phyloP scores from a whole-genome alignment of 2,797 vertebrate genomes.

The Ctenosaura bakeri region DNA sequence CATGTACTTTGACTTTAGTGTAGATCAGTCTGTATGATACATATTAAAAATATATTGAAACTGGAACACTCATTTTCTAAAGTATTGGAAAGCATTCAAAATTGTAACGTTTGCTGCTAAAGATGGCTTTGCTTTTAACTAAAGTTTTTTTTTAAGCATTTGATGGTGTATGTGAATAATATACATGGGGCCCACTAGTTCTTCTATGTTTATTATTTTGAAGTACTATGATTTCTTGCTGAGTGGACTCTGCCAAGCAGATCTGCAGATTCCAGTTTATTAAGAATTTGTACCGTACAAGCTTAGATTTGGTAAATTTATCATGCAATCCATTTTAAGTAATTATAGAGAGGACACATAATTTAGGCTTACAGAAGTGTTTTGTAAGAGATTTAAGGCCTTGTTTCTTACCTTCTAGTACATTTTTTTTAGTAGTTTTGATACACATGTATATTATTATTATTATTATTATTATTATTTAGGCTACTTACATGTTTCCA shows the following conservation, averaged over 20 bases:
- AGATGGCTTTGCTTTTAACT: slow-evolving; percentile 15
- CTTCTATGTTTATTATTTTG: not conserved
- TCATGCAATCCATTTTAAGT: not conserved
- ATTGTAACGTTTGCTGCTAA: not conserved
- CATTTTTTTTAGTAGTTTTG: not conserved
- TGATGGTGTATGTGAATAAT: slow-evolving; percentile 16
- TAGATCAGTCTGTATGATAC: no score
- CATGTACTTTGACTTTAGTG: not conserved
- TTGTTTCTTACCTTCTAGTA: not conserved
- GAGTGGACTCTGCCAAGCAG: not conserved
- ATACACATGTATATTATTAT: not conserved
- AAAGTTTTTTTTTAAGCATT: not conserved
- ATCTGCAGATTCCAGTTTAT: slow-evolving; percentile 6
- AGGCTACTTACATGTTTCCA: not conserved
- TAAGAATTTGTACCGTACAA: not conserved
- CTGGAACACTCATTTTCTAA: not conserved
- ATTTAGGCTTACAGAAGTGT: not conserved
- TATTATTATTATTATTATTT: not conserved
- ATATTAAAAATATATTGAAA: not conserved
- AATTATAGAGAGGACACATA: not conserved
- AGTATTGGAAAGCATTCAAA: not conserved
- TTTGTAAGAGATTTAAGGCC: slow-evolving; percentile 1
- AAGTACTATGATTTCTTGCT: not conserved
- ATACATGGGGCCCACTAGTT: not conserved
- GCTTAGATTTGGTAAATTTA: not conserved